Conservation (phyloP, 2,797 vertebrate genomes). For the Eupleurogrammus muticus region DNA sequence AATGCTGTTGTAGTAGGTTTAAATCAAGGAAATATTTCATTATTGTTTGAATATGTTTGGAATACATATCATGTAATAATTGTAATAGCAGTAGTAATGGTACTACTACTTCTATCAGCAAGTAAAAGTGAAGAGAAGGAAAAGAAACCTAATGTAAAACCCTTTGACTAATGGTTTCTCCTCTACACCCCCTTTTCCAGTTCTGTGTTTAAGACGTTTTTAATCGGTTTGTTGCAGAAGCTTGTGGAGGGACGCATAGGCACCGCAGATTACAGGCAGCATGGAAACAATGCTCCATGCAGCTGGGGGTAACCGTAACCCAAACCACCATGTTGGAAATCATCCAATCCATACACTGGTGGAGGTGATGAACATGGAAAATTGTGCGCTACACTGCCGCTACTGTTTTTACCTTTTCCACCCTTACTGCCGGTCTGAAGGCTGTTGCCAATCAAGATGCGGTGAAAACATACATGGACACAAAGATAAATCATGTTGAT, state of each 20-base stretch:
- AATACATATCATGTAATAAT: too few species aligned
- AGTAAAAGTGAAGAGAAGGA: not conserved
- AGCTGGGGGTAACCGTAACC: constrained; percentile 59
- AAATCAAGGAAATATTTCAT: not conserved
- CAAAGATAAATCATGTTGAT: constrained; percentile 21
- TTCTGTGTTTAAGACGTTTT: constrained; percentile 24
- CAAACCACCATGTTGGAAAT: constrained; percentile 66
- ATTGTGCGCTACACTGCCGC: constrained; percentile 38
- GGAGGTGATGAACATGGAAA: constrained; percentile 72
- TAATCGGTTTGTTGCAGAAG: constrained; percentile 46
- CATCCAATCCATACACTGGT: constrained; percentile 60
- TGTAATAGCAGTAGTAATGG: too few species aligned
- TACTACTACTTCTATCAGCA: not conserved
- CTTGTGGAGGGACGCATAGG: constrained; percentile 58
- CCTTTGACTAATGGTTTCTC: constrained; percentile 7
- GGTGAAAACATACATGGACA: constrained; percentile 3
- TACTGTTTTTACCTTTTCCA: constrained; percentile 55
- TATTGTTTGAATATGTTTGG: not conserved
- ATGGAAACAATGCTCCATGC: constrained; percentile 72
- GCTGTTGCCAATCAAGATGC: constrained; percentile 9
- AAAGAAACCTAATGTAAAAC: constrained; percentile 40
- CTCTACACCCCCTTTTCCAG: not conserved
- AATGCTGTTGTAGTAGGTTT: not conserved
- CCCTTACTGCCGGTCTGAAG: constrained; percentile 38
- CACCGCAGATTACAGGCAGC: constrained; percentile 58